Percentiles rank a stretch among this genome's conserved stretches.
Evolutionary conservation across 2,113 vertebrate genomes (phyloP).

Genomic region (Toxotes jaculatrix): DNA sequence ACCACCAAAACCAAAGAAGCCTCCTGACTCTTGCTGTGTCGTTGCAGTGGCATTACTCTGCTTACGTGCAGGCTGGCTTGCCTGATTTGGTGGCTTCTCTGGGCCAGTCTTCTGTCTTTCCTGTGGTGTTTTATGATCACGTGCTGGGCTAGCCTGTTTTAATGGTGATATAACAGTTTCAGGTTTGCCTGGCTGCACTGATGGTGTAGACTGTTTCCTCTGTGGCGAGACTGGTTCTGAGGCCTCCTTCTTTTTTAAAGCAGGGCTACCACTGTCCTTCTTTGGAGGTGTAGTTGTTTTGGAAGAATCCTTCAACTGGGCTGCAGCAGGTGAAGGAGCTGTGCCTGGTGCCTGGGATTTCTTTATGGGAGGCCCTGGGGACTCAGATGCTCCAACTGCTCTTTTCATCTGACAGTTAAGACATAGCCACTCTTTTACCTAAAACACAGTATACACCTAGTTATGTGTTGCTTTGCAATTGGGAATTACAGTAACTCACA

Average conservation of each 20-base stretch:
- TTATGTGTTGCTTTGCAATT: constrained; percentile 18
- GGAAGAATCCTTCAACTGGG: constrained; percentile 40
- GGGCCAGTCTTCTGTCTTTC: constrained; percentile 38
- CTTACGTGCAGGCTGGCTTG: constrained; percentile 67
- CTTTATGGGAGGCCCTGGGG: constrained; percentile 67
- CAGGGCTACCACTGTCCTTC: constrained; percentile 21
- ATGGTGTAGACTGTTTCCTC: constrained; percentile 66
- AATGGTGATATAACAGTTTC: constrained; percentile 46
- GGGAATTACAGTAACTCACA: neutral
- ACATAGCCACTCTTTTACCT: constrained; percentile 95
- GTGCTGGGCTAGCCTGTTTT: constrained; percentile 46
- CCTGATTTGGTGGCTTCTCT: constrained; percentile 69
- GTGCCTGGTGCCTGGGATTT: constrained; percentile 80
- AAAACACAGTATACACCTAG: constrained; percentile 24
- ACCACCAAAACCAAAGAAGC: constrained; percentile 81
- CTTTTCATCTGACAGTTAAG: constrained; percentile 96
- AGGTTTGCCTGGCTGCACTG: constrained; percentile 73
- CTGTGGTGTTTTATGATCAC: constrained; percentile 33
- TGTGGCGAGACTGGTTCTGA: constrained; percentile 46
- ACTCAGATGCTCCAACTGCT: constrained; percentile 86
- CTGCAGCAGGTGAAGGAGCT: constrained; percentile 44
- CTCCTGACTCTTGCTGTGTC: constrained; percentile 77
- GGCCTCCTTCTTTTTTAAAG: constrained; percentile 65
- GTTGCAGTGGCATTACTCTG: constrained; percentile 79
- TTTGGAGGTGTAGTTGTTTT: constrained; percentile 39